Percentiles rank a stretch among this genome's conserved stretches.
Evolutionary conservation across 2,113 vertebrate species (phyloP).

Genomic region (Alosa alosa): DNA sequence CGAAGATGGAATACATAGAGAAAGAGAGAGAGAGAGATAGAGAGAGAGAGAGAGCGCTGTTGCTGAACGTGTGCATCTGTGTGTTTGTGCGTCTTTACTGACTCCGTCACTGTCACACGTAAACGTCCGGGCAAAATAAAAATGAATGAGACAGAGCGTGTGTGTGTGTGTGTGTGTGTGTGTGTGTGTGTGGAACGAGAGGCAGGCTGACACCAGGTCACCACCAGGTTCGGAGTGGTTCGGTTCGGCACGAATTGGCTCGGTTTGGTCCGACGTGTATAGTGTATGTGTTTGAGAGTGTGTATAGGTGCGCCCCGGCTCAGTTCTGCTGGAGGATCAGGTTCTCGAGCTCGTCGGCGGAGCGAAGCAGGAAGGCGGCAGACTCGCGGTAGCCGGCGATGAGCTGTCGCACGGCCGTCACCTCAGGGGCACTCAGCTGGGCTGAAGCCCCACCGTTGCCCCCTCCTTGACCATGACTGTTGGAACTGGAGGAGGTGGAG

Average conservation of each 20-base stretch:
- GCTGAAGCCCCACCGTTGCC: slow-evolving; percentile 88
- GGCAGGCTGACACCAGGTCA: slow-evolving; percentile 12
- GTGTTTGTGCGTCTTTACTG: slow-evolving; percentile 33
- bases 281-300: slow-evolving; percentile 23
- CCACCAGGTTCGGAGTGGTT: neutral
- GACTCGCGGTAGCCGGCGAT: slow-evolving; percentile 97
- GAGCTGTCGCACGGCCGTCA: slow-evolving; percentile 94
- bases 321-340: slow-evolving; percentile 99
- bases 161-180: slow-evolving; percentile 39
- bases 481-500: slow-evolving; percentile 82
- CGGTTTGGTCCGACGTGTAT: too few relatives aligned
- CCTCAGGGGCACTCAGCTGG: slow-evolving; percentile 94
- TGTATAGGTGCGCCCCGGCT: slow-evolving; percentile 50
- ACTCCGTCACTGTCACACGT: neutral
- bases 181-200: slow-evolving; percentile 22
- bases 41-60: neutral
- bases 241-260: neutral
- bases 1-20: neutral
- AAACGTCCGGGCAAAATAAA: neutral
- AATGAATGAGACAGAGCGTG: slow-evolving; percentile 18
- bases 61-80: slow-evolving; percentile 16
- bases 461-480: slow-evolving; percentile 78
- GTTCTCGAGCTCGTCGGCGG: slow-evolving; percentile 98
- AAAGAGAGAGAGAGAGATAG: neutral
- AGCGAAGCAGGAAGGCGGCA: slow-evolving; percentile 93